phyloP scores from a whole-genome alignment of 2,113 vertebrate genomes.

The Ivindomyrus marchei region DNA sequence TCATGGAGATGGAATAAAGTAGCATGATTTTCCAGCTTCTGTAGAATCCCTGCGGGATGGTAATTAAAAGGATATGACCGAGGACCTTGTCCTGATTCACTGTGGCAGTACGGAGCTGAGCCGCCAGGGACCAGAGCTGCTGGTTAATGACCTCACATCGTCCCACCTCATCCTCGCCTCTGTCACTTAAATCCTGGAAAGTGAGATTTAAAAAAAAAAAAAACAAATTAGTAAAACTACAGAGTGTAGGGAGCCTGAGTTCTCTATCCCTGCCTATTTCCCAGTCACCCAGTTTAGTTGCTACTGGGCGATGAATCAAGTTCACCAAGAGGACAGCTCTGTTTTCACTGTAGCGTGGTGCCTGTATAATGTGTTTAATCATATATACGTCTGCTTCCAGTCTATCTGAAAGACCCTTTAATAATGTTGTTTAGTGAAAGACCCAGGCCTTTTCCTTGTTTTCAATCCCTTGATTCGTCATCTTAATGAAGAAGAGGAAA shows the following conservation, averaged over 20 bases:
- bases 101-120: background rate
- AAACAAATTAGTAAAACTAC: background rate
- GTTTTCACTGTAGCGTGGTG: background rate
- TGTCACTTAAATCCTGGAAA: background rate
- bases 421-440: background rate
- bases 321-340: background rate
- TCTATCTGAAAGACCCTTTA: background rate
- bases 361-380: background rate
- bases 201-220: background rate
- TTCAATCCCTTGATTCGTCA: background rate
- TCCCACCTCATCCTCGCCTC: background rate
- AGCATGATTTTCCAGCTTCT: background rate
- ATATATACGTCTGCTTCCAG: background rate
- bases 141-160: background rate
- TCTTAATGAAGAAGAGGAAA: background rate
- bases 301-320: background rate
- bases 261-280: background rate
- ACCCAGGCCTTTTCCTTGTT: background rate
- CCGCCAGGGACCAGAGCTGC: background rate
- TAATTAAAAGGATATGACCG: background rate
- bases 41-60: background rate
- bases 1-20: background rate
- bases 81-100: background rate
- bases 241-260: background rate
- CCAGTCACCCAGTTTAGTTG: background rate